These are phyloP conservation scores for Kuschelorhynchus macadamiae DNA, from an alignment of 2,888 invertebrate species.

Conservation along the genomic window DNA sequence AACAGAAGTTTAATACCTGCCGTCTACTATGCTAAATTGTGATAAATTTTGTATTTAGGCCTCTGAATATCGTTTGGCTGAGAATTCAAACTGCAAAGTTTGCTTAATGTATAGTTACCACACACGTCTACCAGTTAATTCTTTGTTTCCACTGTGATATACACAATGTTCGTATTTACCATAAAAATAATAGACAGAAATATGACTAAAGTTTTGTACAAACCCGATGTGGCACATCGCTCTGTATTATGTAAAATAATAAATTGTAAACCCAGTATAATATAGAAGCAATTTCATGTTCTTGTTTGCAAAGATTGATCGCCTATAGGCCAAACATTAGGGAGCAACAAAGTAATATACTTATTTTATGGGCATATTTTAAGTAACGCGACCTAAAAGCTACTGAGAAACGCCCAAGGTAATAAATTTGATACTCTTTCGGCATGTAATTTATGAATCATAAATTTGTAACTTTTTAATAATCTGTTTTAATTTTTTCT, in stretches of 20 bases:
- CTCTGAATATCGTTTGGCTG: no score
- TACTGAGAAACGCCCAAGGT: neutral
- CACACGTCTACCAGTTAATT: no score
- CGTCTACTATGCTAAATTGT: no score
- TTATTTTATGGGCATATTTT: constrained; percentile 22
- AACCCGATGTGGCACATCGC: constrained; percentile 23
- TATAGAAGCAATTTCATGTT: constrained; percentile 44
- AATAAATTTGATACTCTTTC: neutral
- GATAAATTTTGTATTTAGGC: no score
- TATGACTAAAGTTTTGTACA: constrained; percentile 9
- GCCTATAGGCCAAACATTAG: constrained; percentile 30
- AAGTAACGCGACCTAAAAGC: neutral
- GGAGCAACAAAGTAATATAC: constrained; percentile 19
- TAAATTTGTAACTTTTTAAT: neutral
- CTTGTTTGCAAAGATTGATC: constrained; percentile 42
- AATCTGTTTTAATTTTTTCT: no score
- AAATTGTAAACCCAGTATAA: constrained; percentile 39
- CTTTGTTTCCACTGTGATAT: no score
- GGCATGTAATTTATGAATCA: neutral
- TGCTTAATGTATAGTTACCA: no score
- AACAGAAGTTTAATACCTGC: no score
- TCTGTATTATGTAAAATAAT: constrained; percentile 31
- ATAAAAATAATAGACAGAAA: no score
- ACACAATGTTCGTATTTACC: no score
- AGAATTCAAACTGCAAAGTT: no score